These are phyloP conservation scores for Tangara arthus DNA, from an alignment of 2,797 vertebrate species.

Conservation along the genomic window DNA sequence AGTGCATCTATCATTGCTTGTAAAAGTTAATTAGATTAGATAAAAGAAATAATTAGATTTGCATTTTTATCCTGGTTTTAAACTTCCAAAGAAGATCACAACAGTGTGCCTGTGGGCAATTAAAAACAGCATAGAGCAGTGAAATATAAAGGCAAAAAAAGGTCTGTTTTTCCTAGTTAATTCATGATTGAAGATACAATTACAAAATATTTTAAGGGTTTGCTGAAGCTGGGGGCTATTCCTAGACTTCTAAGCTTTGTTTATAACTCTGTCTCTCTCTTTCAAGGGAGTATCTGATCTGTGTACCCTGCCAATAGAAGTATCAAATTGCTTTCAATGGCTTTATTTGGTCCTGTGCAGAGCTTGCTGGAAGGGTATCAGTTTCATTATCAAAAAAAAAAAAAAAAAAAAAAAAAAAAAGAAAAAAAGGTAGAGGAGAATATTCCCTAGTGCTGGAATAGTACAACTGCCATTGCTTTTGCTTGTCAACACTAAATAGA, in stretches of 20 bases:
- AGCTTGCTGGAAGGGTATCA: conserved; percentile 79
- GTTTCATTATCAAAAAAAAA: conserved; percentile 80
- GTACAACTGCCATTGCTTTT: conserved; percentile 76
- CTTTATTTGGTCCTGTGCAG: conserved; percentile 81
- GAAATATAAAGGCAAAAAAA: conserved; percentile 72
- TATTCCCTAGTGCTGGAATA: conserved; percentile 76
- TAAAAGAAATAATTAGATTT: conserved; percentile 83
- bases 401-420: too few species aligned
- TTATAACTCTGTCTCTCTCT: conserved; percentile 54
- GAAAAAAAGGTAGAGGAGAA: not conserved
- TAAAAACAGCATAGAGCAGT: conserved; percentile 72
- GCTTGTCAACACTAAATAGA: conserved; percentile 71
- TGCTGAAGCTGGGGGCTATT: conserved; percentile 81
- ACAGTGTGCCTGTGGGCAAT: conserved; percentile 75
- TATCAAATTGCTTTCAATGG: conserved; percentile 80
- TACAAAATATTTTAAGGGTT: conserved; percentile 84
- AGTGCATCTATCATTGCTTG: conserved; percentile 75
- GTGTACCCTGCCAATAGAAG: conserved; percentile 69
- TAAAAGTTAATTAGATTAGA: conserved; percentile 80
- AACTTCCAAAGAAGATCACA: conserved; percentile 77
- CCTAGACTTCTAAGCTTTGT: conserved; percentile 78
- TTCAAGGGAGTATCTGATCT: conserved; percentile 74
- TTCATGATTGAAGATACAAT: conserved; percentile 79
- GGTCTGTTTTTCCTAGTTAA: conserved; percentile 73
- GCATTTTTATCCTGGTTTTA: conserved; percentile 78